phyloP scores from a whole-genome alignment of 2,797 vertebrate species.

The Onychomys leucogaster region DNA sequence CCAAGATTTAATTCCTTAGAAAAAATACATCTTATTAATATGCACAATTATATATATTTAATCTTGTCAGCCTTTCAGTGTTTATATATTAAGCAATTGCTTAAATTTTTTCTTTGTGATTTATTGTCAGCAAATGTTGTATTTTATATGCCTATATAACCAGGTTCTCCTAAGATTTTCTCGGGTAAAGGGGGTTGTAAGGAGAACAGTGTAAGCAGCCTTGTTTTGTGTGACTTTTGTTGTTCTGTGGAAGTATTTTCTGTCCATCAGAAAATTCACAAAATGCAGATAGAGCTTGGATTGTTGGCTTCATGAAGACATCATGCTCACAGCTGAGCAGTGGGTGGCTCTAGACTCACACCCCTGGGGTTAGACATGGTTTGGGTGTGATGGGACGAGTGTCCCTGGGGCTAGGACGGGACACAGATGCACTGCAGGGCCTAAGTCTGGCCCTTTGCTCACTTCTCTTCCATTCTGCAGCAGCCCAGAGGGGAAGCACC shows the following conservation, averaged over 20 bases:
- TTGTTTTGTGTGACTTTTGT: neutral
- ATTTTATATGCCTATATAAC: neutral
- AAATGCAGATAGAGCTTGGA: neutral
- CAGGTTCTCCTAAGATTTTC: neutral
- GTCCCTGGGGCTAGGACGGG: neutral
- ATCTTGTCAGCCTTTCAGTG: neutral
- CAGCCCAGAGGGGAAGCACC: neutral
- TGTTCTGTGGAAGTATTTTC: slow-evolving; percentile 28
- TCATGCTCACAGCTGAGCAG: neutral
- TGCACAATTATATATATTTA: neutral
- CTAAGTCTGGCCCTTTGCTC: neutral
- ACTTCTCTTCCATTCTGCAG: neutral
- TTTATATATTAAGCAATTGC: neutral
- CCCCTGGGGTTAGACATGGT: neutral
- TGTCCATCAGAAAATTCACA: neutral
- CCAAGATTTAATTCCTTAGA: neutral
- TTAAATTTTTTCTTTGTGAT: neutral
- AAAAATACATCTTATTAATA: neutral
- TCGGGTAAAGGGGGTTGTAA: no score
- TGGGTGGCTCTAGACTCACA: neutral
- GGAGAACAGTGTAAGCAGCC: neutral
- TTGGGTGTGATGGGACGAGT: neutral
- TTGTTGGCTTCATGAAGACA: neutral
- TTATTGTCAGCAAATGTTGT: neutral
- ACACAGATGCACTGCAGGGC: neutral